Conservation (phyloP, 2,797 vertebrate species). For the Acanthopagrus latus region DNA sequence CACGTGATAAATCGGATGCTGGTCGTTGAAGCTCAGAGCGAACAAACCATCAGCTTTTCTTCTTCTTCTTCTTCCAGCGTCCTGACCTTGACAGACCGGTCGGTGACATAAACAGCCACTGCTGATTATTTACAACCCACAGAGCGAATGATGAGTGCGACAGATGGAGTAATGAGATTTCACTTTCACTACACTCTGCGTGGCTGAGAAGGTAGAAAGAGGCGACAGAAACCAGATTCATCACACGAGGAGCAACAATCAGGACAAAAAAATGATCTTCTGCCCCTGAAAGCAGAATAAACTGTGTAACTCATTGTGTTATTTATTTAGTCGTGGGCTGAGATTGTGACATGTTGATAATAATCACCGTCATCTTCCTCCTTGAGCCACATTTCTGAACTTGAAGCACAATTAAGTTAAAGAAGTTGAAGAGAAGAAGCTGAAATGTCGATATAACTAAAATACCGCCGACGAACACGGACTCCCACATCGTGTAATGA, state of each 20-base stretch:
- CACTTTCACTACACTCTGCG: slow-evolving; percentile 60
- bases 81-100: slow-evolving; percentile 73
- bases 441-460: slow-evolving; percentile 1
- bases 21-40: slow-evolving; percentile 24
- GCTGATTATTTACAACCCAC: slow-evolving; percentile 65
- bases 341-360: slow-evolving; percentile 8
- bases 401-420: slow-evolving; percentile 18
- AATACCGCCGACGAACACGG: slow-evolving; percentile 10
- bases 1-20: slow-evolving; percentile 48
- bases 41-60: neutral
- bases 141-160: slow-evolving; percentile 62
- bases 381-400: slow-evolving; percentile 7
- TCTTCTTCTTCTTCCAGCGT: slow-evolving; percentile 5
- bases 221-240: slow-evolving; percentile 45
- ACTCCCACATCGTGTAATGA: slow-evolving; percentile 37
- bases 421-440: neutral
- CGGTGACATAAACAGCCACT: slow-evolving; percentile 48
- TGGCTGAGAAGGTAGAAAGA: slow-evolving; percentile 38
- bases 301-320: slow-evolving; percentile 23
- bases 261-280: slow-evolving; percentile 58
- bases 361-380: slow-evolving; percentile 12
- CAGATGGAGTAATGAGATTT: slow-evolving; percentile 71
- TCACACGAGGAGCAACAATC: slow-evolving; percentile 54
- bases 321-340: slow-evolving; percentile 27
- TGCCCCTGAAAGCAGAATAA: slow-evolving; percentile 36